phyloP scores from a whole-genome alignment of 2,113 vertebrate genomes.

The Kryptolebias marmoratus region DNA sequence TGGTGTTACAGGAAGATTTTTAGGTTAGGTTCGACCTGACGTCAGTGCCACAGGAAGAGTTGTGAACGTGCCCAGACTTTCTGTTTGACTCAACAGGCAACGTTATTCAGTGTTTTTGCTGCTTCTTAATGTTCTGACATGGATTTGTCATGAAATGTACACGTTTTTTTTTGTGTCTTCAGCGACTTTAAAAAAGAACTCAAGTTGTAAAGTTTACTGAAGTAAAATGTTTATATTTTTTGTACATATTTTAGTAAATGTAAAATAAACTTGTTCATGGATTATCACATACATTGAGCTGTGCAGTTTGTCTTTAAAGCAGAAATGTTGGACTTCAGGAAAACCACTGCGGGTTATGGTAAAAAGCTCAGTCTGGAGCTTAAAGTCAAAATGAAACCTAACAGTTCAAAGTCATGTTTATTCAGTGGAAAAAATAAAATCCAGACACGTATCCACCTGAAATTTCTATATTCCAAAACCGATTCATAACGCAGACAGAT shows the following conservation, averaged over 20 bases:
- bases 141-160: slow-evolving; percentile 24
- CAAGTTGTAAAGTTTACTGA: slow-evolving; percentile 42
- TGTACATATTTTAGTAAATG: slow-evolving; percentile 74
- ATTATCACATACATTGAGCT: not conserved
- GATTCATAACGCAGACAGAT: no score
- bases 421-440: no score
- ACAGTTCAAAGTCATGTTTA: no score
- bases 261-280: slow-evolving; percentile 58
- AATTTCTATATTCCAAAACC: no score
- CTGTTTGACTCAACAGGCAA: not conserved
- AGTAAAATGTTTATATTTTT: slow-evolving; percentile 64
- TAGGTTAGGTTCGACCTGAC: not conserved
- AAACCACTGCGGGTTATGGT: no score
- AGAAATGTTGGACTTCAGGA: no score
- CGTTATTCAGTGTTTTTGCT: slow-evolving; percentile 20
- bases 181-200: slow-evolving; percentile 7
- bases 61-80: not conserved
- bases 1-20: not conserved
- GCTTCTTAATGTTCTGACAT: slow-evolving; percentile 17
- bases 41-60: not conserved
- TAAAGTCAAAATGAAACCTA: no score
- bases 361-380: no score
- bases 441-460: no score
- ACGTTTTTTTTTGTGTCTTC: slow-evolving; percentile 22
- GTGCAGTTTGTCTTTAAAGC: not conserved